Evolutionary conservation across 2,797 vertebrate genomes (phyloP).

Genomic region (Parotocinclus haroldoi): DNA sequence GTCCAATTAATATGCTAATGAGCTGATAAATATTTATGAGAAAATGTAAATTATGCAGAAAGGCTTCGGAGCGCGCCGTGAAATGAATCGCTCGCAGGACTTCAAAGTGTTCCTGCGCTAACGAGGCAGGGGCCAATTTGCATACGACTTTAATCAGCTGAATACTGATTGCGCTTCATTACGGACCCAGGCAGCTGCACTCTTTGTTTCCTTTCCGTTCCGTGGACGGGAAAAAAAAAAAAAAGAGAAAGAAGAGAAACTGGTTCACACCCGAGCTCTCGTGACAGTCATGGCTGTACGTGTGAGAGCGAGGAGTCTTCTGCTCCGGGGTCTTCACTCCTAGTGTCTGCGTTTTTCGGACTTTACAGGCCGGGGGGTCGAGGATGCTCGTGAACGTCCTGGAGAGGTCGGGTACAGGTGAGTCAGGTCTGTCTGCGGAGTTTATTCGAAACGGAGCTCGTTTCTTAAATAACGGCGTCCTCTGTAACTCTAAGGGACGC

Average conservation of each 20-base stretch:
- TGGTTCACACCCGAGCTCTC: slow-evolving; percentile 94
- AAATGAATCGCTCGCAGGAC: slow-evolving; percentile 98
- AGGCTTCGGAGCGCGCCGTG: slow-evolving; percentile 95
- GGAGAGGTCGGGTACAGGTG: slow-evolving; percentile 65
- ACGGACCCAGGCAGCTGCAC: slow-evolving; percentile 98
- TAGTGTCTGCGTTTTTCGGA: too few species aligned
- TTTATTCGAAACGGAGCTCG: too few species aligned
- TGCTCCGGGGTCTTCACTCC: slow-evolving; percentile 29
- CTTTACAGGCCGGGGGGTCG: too few species aligned
- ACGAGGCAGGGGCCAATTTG: slow-evolving; percentile 94
- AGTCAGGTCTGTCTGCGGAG: slow-evolving; percentile 62
- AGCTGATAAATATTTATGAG: slow-evolving; percentile 99
- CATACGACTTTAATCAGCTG: slow-evolving; percentile 99
- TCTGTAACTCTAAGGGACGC: too few species aligned
- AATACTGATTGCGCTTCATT: slow-evolving; percentile 99
- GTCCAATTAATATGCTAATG: slow-evolving; percentile 99
- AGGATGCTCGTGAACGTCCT: slow-evolving; percentile 61
- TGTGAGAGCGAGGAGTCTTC: slow-evolving; percentile 53
- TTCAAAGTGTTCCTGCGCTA: slow-evolving; percentile 99
- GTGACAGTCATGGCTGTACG: slow-evolving; percentile 84
- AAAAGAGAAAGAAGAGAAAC: slow-evolving; percentile 76
- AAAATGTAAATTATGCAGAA: slow-evolving; percentile 98
- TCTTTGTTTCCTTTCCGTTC: slow-evolving; percentile 98
- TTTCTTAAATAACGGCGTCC: too few species aligned
- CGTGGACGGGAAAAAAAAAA: slow-evolving; percentile 75